phyloP scores from a whole-genome alignment of 2,888 invertebrate genomes.

The Julus scandinavius region DNA sequence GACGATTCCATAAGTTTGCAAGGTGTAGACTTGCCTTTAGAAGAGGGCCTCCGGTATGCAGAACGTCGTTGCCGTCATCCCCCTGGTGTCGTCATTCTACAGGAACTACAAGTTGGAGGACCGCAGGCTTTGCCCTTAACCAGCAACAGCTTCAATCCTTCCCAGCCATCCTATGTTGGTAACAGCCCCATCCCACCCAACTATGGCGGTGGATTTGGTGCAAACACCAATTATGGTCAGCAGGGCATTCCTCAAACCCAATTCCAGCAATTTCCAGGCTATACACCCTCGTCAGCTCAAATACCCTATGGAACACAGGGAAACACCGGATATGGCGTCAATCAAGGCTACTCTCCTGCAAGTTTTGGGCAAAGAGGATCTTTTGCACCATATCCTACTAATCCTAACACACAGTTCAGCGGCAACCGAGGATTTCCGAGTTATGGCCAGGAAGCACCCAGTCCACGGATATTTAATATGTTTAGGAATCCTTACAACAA shows the following conservation, averaged over 20 bases:
- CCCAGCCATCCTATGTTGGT: neutral
- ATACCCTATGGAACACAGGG: neutral
- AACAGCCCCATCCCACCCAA: neutral
- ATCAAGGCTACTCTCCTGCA: neutral
- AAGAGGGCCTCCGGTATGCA: slow-evolving; percentile 50
- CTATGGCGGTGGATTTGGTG: neutral
- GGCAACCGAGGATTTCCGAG: neutral
- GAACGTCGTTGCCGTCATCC: slow-evolving; percentile 52
- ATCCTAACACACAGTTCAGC: slow-evolving; percentile 2
- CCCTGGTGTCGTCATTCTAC: neutral
- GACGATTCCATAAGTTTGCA: slow-evolving; percentile 54
- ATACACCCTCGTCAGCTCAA: neutral
- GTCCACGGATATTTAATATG: neutral
- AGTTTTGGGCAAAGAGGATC: neutral
- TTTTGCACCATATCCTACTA: neutral
- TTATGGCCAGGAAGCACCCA: neutral
- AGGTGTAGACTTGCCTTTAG: slow-evolving; percentile 34
- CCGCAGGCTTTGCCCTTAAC: slow-evolving; percentile 19
- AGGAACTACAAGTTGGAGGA: neutral
- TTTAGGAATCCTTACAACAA: neutral
- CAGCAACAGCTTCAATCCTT: slow-evolving; percentile 2
- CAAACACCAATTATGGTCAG: neutral
- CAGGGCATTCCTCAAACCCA: neutral
- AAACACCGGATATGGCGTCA: neutral
- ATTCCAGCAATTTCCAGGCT: neutral